phyloP scores from a whole-genome alignment of 2,888 invertebrate genomes.

The Tetramorium bicarinatum region DNA sequence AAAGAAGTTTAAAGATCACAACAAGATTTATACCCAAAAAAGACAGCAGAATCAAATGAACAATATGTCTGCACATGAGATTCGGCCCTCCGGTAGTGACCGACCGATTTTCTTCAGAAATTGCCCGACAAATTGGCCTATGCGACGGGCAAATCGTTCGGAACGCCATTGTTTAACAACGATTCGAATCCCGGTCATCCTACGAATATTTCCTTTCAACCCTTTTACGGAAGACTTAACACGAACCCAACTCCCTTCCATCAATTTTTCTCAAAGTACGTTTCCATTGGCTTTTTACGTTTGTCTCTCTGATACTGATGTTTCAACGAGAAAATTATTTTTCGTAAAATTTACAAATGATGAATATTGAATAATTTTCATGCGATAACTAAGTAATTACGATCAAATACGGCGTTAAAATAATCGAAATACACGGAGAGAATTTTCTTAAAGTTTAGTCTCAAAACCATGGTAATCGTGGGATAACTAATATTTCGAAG shows the following conservation, averaged over 20 bases:
- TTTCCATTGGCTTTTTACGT: slow-evolving; percentile 43
- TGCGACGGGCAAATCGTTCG: slow-evolving; percentile 84
- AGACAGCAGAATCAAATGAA: slow-evolving; percentile 63
- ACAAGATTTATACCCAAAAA: background rate
- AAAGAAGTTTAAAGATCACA: background rate
- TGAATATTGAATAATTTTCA: background rate
- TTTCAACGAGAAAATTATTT: slow-evolving; percentile 1
- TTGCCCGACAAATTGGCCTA: slow-evolving; percentile 84
- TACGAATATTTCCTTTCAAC: slow-evolving; percentile 78
- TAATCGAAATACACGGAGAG: background rate
- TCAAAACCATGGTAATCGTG: too few relatives aligned
- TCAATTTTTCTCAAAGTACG: slow-evolving; percentile 60
- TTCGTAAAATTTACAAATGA: background rate
- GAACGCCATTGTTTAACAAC: slow-evolving; percentile 85
- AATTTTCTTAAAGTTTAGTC: too few relatives aligned
- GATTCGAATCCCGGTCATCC: slow-evolving; percentile 82
- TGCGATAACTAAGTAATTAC: background rate
- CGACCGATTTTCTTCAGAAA: slow-evolving; percentile 85
- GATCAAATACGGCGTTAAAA: background rate
- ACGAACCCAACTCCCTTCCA: slow-evolving; percentile 50
- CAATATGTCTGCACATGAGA: slow-evolving; percentile 65
- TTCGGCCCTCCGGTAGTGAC: slow-evolving; percentile 75
- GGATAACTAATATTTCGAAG: too few relatives aligned
- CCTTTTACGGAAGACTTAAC: slow-evolving; percentile 79
- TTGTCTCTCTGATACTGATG: background rate